Evolutionary conservation across 2,797 vertebrate species (phyloP).

Genomic region (Falco concolor): DNA sequence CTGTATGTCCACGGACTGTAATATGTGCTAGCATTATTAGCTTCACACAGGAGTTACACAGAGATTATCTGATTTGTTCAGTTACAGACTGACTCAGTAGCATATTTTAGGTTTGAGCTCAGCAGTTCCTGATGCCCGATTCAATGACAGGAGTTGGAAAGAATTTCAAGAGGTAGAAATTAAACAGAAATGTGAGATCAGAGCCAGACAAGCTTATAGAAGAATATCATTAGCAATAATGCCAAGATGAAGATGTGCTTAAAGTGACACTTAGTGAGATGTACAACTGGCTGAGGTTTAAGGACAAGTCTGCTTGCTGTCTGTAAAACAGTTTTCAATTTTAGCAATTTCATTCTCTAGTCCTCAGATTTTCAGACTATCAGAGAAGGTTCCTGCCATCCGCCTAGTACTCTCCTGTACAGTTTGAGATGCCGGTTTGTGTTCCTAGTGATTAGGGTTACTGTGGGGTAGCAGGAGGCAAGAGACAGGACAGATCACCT

Average conservation of each 20-base stretch:
- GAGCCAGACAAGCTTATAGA: background rate
- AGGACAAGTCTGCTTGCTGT: background rate
- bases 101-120: background rate
- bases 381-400: background rate
- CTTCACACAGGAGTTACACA: background rate
- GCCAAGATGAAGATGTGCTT: background rate
- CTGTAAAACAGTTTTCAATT: background rate
- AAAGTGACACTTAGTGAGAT: background rate
- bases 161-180: background rate
- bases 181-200: background rate
- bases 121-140: background rate
- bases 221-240: background rate
- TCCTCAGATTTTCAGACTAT: background rate
- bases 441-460: background rate
- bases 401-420: background rate
- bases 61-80: background rate
- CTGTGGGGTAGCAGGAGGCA: background rate
- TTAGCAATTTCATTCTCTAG: background rate
- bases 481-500: background rate
- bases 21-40: background rate
- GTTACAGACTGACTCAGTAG: background rate
- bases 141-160: background rate
- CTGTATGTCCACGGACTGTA: background rate
- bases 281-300: background rate
- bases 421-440: background rate